Percentiles rank a stretch among this genome's conserved stretches.
phyloP scores from a whole-genome alignment of 2,888 invertebrate genomes.

The Globia sparganii region DNA sequence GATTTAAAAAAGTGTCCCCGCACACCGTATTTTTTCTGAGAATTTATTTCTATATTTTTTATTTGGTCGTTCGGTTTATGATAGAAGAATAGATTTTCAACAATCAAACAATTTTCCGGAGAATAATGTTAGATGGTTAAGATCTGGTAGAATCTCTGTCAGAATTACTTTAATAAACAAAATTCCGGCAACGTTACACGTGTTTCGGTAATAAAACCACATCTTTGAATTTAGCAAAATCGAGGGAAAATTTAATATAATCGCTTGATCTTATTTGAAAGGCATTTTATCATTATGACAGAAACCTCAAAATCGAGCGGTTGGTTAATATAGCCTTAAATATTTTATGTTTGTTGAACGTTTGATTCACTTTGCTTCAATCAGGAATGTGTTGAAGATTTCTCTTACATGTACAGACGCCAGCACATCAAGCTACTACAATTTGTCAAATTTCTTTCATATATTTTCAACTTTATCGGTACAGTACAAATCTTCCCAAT shows the following conservation, averaged over 20 bases:
- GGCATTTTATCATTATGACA: conserved; percentile 3
- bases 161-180: neutral
- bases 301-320: neutral
- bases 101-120: neutral
- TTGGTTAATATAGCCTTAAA: conserved; percentile 28
- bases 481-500: too few relatives aligned
- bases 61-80: neutral
- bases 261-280: conserved; percentile 24
- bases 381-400: conserved; percentile 12
- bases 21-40: conserved; percentile 16
- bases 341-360: conserved; percentile 11
- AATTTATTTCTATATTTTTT: neutral
- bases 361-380: conserved; percentile 32
- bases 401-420: conserved; percentile 3
- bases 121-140: neutral
- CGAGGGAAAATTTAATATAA: conserved; percentile 5
- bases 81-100: neutral
- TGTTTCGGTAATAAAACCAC: conserved; percentile 9
- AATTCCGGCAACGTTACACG: neutral
- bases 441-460: too few relatives aligned
- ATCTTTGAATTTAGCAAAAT: conserved; percentile 12
- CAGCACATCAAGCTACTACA: too few relatives aligned
- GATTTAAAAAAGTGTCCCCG: conserved; percentile 36
- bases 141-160: neutral
- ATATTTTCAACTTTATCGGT: too few relatives aligned